Base-by-base conservation (phyloP, 2,113 vertebrate species). In the Apodemus speciosus region DNA sequence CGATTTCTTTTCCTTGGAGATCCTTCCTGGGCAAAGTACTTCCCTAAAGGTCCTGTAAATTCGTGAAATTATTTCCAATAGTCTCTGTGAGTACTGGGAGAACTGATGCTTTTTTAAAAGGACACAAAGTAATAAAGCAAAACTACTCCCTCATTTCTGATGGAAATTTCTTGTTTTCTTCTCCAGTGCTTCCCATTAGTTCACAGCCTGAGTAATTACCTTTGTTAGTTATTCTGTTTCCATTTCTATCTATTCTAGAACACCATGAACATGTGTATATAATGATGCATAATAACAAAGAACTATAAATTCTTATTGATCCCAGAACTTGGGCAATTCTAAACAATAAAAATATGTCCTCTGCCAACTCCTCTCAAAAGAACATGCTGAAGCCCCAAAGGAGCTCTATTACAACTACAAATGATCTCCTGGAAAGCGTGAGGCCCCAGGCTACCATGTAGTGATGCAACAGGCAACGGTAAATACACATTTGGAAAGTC, bases 301-400 rank as follows among this genome's bases (percentile, higher is more conserved):
- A 93, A 94, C 90, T 77, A 72, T 93, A 95, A 95, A 94, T 95
- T 94, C 95, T 93, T 96, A 95, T 76, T 95, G 93, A 93, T 95
- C 92, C 83, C 86, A 96, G 80, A 95, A 97, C 71, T 71, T 75
- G 91, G 88, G 64, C 46, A 71, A 95, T 94, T 85, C 69, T 89
- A 92, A 95, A 94, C 64, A 95, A 93, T 94, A 94, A 92, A 95
- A 92, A 69, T 84, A 84, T 64, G 51, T 93, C 86, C 73, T 92
- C 90, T 91, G 81, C 46, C 71, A 88, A 85, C 15, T 94, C 87
- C 58, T 93, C 77, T 92, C 83, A 79, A 89, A 91, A 95, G 72
- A 93, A 89, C 15, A 53, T 86, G 93, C 71, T 89, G 32, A 86
- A 92, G 72, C 86, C 32, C 92, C 73, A 92, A 68, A 94, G 73